These are phyloP conservation scores for Cheilosia vernalis DNA, from an alignment of 2,888 invertebrate species.

Conservation along the genomic window DNA sequence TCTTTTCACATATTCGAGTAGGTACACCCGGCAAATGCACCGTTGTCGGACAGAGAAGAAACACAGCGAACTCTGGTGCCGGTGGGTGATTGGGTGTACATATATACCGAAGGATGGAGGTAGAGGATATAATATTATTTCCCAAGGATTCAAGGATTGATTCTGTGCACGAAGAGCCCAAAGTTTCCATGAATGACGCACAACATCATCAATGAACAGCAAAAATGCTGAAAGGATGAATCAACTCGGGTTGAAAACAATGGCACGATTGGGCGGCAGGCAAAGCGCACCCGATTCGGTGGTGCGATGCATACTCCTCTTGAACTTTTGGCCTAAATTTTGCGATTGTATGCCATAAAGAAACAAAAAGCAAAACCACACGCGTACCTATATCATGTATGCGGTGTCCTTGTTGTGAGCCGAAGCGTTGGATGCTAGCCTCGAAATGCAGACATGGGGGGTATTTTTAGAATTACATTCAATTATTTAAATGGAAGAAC, in stretches of 20 bases:
- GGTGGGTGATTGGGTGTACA: no score
- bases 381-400: no score
- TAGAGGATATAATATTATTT: conserved; percentile 10
- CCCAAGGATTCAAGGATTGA: conserved; percentile 46
- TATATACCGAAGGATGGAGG: conserved; percentile 2
- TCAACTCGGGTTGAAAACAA: conserved; percentile 44
- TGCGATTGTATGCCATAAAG: not conserved
- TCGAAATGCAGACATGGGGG: conserved; percentile 16
- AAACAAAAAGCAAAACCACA: not conserved
- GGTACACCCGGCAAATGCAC: not conserved
- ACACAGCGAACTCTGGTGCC: no score
- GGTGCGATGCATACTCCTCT: conserved; percentile 25
- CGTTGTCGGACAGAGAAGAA: no score
- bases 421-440: conserved; percentile 11
- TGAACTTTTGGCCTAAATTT: conserved; percentile 69
- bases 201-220: conserved; percentile 46
- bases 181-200: conserved; percentile 64
- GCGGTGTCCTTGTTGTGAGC: conserved; percentile 38
- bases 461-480: conserved; percentile 44
- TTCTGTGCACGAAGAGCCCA: not conserved
- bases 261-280: conserved; percentile 46
- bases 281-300: conserved; percentile 29
- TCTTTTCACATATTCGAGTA: not conserved
- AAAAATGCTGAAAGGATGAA: conserved; percentile 10
- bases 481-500: conserved; percentile 47